Conservation (phyloP, 2,113 vertebrate species). For the Hemibagrus wyckioides region DNA sequence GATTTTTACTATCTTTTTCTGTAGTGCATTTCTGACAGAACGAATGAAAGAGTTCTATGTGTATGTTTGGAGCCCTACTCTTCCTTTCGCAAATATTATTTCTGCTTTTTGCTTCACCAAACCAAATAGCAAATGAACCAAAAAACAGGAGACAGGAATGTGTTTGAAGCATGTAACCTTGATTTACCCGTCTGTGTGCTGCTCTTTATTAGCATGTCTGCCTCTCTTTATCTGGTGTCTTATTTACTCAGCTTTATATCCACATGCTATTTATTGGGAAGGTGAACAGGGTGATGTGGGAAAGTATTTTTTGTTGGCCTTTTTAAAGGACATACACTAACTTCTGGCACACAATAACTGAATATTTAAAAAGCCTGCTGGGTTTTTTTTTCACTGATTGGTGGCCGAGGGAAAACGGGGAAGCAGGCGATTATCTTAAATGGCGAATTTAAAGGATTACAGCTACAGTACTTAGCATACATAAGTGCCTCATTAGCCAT, state of each 20-base stretch:
- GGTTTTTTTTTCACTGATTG: background rate
- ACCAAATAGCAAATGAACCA: background rate
- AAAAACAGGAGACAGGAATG: background rate
- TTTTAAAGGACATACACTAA: constrained; percentile 3
- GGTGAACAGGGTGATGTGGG: constrained; percentile 62
- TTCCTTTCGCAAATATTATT: too few relatives aligned
- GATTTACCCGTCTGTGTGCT: constrained; percentile 48
- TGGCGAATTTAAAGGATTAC: constrained; percentile 14
- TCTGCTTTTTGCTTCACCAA: background rate
- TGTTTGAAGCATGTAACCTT: constrained; percentile 32
- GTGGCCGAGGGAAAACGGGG: background rate
- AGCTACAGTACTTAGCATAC: background rate
- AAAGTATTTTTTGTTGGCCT: background rate
- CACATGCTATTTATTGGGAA: constrained; percentile 59
- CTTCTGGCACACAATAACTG: background rate
- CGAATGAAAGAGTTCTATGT: background rate
- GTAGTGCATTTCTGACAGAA: background rate
- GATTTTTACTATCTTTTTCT: too few relatives aligned
- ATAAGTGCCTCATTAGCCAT: background rate
- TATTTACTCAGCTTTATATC: constrained; percentile 22
- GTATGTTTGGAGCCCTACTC: background rate
- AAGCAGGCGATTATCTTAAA: background rate
- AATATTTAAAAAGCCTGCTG: background rate
- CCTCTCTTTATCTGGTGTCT: constrained; percentile 4
- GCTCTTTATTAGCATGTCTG: background rate